These are phyloP conservation scores for Heliothis peltigera DNA, from an alignment of 2,888 invertebrate species.

Conservation along the genomic window DNA sequence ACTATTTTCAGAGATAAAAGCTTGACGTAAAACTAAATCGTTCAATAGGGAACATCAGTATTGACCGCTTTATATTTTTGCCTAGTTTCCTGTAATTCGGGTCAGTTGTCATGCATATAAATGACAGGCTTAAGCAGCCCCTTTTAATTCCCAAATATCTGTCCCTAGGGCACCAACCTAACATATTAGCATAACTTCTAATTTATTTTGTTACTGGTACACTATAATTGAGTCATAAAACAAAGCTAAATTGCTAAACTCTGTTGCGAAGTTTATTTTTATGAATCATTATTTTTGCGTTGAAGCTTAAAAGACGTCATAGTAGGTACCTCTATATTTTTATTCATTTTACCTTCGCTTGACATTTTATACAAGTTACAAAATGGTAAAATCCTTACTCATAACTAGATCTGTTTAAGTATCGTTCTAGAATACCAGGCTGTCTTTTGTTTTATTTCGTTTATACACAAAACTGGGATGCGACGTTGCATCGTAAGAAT, in stretches of 20 bases:
- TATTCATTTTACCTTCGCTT: too few species aligned
- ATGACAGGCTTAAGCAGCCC: constrained; percentile 2
- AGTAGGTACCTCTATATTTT: too few species aligned
- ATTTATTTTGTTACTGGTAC: constrained; percentile 6
- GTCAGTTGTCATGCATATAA: constrained; percentile 10
- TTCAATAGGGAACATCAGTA: neutral
- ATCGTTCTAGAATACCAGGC: too few species aligned
- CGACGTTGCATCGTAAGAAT: too few species aligned
- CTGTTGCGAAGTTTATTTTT: neutral
- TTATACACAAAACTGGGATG: too few species aligned
- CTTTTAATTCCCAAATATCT: constrained; percentile 6
- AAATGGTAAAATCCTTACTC: too few species aligned
- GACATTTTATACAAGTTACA: too few species aligned
- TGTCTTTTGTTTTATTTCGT: too few species aligned
- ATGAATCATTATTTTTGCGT: too few species aligned
- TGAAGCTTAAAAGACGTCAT: too few species aligned
- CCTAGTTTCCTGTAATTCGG: constrained; percentile 5
- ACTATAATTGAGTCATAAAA: constrained; percentile 1
- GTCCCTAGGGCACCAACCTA: neutral
- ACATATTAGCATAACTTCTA: constrained; percentile 6
- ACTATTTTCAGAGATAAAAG: too few species aligned
- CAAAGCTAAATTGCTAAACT: neutral
- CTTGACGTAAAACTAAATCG: constrained; percentile 1
- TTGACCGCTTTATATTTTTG: constrained; percentile 4
- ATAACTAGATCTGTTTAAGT: too few species aligned